phyloP scores from a whole-genome alignment of 2,113 vertebrate species.

The Larimichthys crocea region DNA sequence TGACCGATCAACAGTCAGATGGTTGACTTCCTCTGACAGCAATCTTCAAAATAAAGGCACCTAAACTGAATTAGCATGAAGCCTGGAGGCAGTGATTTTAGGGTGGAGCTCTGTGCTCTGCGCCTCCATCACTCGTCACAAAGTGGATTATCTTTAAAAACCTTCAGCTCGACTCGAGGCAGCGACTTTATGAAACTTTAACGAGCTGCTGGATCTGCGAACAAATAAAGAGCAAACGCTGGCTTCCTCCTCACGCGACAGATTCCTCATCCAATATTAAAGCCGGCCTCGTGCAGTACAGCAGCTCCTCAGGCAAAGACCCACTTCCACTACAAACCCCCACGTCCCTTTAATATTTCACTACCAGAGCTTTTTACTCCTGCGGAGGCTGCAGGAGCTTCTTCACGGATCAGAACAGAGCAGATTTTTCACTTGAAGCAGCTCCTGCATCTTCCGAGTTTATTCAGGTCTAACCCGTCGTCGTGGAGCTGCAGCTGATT shows the following conservation, averaged over 20 bases:
- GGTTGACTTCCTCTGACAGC: too few species aligned
- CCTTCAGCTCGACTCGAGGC: too few species aligned
- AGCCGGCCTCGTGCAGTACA: neutral
- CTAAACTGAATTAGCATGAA: too few species aligned
- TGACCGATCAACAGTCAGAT: too few species aligned
- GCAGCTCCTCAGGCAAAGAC: constrained; percentile 39
- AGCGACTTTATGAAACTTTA: neutral
- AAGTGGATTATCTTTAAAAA: too few species aligned
- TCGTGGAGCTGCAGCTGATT: constrained; percentile 23
- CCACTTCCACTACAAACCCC: constrained; percentile 29
- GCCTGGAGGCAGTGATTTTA: too few species aligned
- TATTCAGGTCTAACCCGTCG: too few species aligned
- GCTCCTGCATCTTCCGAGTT: too few species aligned
- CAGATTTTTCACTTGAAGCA: too few species aligned
- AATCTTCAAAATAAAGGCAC: too few species aligned
- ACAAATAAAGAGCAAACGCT: neutral
- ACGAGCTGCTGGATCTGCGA: neutral
- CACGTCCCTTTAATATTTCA: constrained; percentile 60
- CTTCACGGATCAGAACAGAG: neutral
- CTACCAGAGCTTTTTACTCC: neutral
- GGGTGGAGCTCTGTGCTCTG: too few species aligned
- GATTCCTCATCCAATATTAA: constrained; percentile 68
- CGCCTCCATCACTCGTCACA: too few species aligned
- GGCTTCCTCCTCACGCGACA: neutral
- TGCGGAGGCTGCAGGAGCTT: neutral